These are phyloP conservation scores for Dromiciops gliroides DNA, from an alignment of 2,113 vertebrate genomes.

Conservation along the genomic window DNA sequence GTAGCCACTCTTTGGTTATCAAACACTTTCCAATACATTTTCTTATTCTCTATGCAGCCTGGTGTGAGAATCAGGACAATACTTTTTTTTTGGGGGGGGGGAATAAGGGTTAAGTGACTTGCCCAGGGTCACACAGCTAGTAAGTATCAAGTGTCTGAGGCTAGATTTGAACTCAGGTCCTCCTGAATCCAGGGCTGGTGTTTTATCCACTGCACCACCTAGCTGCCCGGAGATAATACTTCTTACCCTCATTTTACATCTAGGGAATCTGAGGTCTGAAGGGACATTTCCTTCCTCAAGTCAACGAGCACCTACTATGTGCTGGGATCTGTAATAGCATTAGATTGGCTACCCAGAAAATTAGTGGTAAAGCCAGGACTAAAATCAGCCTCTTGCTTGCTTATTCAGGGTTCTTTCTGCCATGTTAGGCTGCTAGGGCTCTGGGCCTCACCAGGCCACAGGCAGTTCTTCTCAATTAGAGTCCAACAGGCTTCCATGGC, in stretches of 20 bases:
- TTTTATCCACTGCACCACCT: no score
- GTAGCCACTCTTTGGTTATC: not conserved
- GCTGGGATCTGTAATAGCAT: not conserved
- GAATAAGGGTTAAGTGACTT: no score
- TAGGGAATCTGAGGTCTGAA: not conserved
- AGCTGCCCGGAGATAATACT: no score
- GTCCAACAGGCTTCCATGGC: not conserved
- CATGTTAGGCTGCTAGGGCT: not conserved
- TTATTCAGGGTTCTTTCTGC: not conserved
- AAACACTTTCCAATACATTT: not conserved
- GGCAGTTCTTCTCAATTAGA: not conserved
- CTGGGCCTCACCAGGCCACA: not conserved
- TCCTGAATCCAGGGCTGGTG: no score
- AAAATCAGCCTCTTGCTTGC: not conserved
- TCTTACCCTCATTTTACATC: not conserved
- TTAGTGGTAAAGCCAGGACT: not conserved
- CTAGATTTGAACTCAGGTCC: no score
- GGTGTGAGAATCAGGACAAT: not conserved
- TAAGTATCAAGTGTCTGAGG: no score
- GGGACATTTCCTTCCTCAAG: not conserved
- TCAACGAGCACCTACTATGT: not conserved
- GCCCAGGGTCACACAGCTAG: no score
- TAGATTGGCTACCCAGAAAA: not conserved
- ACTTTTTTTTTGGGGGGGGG: no score
- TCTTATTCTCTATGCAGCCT: not conserved